Conservation (phyloP, 2,797 vertebrate species). For the Sparus aurata region DNA sequence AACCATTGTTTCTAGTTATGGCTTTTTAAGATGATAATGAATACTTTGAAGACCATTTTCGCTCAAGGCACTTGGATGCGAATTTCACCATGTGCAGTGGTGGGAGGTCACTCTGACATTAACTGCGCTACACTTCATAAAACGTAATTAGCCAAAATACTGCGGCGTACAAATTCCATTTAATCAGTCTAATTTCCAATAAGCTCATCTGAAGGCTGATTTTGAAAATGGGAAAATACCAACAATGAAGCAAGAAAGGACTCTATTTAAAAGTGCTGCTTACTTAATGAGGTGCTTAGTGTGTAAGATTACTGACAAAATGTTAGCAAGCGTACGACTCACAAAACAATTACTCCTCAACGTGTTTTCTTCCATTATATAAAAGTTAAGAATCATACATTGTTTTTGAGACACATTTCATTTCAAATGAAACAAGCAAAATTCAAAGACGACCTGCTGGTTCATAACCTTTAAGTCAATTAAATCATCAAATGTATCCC, state of each 20-base stretch:
- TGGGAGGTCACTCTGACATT: slow-evolving; percentile 32
- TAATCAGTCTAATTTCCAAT: slow-evolving; percentile 30
- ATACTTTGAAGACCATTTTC: slow-evolving; percentile 4
- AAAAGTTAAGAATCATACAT: slow-evolving; percentile 45
- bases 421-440: slow-evolving; percentile 49
- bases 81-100: slow-evolving; percentile 11
- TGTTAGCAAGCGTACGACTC: slow-evolving; percentile 46
- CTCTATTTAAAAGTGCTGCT: slow-evolving; percentile 39
- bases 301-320: slow-evolving; percentile 52
- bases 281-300: slow-evolving; percentile 64
- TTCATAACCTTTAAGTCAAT: slow-evolving; percentile 33
- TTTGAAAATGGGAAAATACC: slow-evolving; percentile 29
- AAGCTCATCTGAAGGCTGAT: slow-evolving; percentile 22
- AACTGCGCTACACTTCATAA: not conserved
- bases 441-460: slow-evolving; percentile 35
- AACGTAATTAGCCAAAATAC: slow-evolving; percentile 26
- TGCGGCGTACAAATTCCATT: slow-evolving; percentile 12
- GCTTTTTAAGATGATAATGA: slow-evolving; percentile 36
- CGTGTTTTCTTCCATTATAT: slow-evolving; percentile 34
- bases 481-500: slow-evolving; percentile 58
- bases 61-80: slow-evolving; percentile 12
- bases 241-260: slow-evolving; percentile 19
- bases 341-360: slow-evolving; percentile 7
- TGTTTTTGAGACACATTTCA: slow-evolving; percentile 44
- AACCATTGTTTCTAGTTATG: slow-evolving; percentile 18